Evolutionary conservation across 1,140 invertebrate genomes (phyloP).

Genomic region (Octopus bimaculoides): DNA sequence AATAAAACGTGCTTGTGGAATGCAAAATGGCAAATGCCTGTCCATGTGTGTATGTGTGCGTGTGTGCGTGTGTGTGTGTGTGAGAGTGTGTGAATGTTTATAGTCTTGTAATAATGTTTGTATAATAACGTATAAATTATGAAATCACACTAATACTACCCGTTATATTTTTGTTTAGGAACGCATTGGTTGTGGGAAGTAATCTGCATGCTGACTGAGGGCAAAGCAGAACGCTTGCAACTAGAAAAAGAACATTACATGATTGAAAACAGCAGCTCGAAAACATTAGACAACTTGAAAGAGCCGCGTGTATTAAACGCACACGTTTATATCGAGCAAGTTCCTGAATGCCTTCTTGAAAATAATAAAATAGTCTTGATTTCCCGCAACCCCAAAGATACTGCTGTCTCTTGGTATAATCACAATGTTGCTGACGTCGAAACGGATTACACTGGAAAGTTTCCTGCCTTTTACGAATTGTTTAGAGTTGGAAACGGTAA

Average conservation of each 20-base stretch:
- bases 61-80: no score
- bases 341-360: background rate
- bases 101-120: background rate
- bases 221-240: constrained; percentile 11
- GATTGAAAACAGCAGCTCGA: constrained; percentile 9
- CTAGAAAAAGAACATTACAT: constrained; percentile 5
- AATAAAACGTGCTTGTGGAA: no score
- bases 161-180: constrained; percentile 1
- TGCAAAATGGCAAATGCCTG: no score
- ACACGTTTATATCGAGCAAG: constrained; percentile 6
- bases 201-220: constrained; percentile 7
- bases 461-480: constrained; percentile 11
- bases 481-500: constrained; percentile 12
- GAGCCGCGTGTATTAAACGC: constrained; percentile 10
- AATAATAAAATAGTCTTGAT: constrained; percentile 15
- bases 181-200: constrained; percentile 21
- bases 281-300: background rate
- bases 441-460: constrained; percentile 7
- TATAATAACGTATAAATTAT: background rate
- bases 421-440: constrained; percentile 3
- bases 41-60: no score
- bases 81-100: background rate
- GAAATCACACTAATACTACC: background rate
- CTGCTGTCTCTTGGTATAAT: constrained; percentile 8
- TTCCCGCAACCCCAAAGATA: constrained; percentile 14